Percentiles rank a stretch among this genome's conserved stretches.
Evolutionary conservation across 2,888 invertebrate species (phyloP).

Genomic region (Gymnoscelis rufifasciata): DNA sequence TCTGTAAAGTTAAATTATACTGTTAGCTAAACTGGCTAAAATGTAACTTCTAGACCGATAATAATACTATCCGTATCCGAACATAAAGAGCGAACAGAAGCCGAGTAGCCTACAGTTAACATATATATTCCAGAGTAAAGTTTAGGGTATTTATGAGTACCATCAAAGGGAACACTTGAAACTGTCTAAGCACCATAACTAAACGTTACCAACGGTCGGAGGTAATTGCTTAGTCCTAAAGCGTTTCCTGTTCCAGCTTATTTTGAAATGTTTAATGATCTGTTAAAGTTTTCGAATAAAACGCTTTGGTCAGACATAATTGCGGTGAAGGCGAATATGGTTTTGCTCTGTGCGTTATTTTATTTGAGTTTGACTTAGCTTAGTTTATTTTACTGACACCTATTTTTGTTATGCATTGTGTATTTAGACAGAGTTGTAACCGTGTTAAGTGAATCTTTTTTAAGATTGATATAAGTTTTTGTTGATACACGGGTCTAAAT

Average conservation of each 20-base stretch:
- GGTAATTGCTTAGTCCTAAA: constrained; percentile 31
- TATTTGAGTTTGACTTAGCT: background rate
- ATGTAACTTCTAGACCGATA: too few species aligned
- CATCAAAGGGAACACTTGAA: background rate
- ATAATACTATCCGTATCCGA: too few species aligned
- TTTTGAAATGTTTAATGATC: constrained; percentile 3
- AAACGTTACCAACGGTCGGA: constrained; percentile 32
- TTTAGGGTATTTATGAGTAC: background rate
- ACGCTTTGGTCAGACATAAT: background rate
- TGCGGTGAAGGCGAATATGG: background rate
- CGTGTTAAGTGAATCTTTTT: too few species aligned
- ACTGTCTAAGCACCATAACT: constrained; percentile 39
- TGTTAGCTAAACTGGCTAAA: too few species aligned
- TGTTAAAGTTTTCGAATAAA: background rate
- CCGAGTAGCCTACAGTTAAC: background rate
- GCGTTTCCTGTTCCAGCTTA: constrained; percentile 38
- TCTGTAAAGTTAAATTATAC: too few species aligned
- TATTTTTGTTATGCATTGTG: too few species aligned
- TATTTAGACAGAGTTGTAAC: too few species aligned
- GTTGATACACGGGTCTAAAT: too few species aligned
- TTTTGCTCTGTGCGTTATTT: background rate
- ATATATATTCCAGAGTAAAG: background rate
- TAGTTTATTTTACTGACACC: background rate
- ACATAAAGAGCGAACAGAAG: background rate
- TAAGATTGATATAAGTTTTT: too few species aligned